Evolutionary conservation across 2,797 vertebrate genomes (phyloP).

Genomic region (Fringilla coelebs): DNA sequence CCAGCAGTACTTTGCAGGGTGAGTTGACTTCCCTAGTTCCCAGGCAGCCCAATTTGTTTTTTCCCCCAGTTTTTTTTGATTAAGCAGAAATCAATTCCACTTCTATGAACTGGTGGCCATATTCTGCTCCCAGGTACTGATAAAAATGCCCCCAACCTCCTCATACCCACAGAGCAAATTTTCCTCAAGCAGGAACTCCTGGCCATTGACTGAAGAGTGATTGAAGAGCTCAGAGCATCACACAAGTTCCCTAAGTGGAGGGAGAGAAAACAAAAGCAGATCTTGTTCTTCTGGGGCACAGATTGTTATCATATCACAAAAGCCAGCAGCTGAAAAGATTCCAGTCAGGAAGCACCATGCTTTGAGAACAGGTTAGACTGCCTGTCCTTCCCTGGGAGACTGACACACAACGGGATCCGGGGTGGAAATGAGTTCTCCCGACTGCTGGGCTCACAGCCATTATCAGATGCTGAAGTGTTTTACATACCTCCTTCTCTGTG

Average conservation of each 20-base stretch:
- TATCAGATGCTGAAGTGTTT: neutral
- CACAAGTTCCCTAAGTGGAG: neutral
- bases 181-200: neutral
- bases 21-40: neutral
- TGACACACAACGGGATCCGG: neutral
- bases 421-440: neutral
- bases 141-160: neutral
- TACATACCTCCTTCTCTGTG: neutral
- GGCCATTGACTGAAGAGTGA: neutral
- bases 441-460: neutral
- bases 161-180: neutral
- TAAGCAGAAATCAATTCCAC: neutral
- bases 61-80: neutral
- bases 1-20: neutral
- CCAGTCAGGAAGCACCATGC: neutral
- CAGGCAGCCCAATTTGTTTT: neutral
- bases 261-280: neutral
- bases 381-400: neutral
- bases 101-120: neutral
- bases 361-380: neutral
- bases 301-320: neutral
- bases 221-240: neutral
- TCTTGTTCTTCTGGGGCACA: neutral
- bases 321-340: constrained; percentile 3
- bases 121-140: neutral